Conservation (phyloP, 2,888 invertebrate genomes). For the Microctonus hyperodae region DNA sequence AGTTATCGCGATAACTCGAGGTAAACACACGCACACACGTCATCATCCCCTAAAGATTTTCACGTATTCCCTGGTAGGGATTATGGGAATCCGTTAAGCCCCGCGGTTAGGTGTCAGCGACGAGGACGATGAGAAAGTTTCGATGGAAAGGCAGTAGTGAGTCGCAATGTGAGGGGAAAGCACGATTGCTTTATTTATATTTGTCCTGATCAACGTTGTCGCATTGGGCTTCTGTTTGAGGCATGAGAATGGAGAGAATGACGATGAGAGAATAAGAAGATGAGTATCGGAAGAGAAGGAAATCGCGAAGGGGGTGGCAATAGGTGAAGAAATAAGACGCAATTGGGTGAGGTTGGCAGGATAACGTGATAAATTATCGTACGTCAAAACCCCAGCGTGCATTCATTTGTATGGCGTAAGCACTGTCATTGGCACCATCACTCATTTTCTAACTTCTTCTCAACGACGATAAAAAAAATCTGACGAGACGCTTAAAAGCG, state of each 20-base stretch:
- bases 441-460: conserved; percentile 51
- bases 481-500: conserved; percentile 23
- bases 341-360: conserved; percentile 35
- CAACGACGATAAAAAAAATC: conserved; percentile 21
- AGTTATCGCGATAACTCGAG: conserved; percentile 50
- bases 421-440: conserved; percentile 60
- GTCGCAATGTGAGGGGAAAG: conserved; percentile 19
- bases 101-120: conserved; percentile 40
- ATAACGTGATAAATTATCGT: conserved; percentile 59
- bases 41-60: conserved; percentile 34
- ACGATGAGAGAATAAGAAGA: conserved; percentile 5
- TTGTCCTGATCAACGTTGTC: conserved; percentile 39
- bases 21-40: conserved; percentile 17
- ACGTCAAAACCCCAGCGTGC: conserved; percentile 60
- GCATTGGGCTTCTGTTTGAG: conserved; percentile 26
- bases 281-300: conserved; percentile 32
- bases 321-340: conserved; percentile 29
- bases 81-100: conserved; percentile 59
- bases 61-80: conserved; percentile 56
- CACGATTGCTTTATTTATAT: conserved; percentile 61
- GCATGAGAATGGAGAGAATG: conserved; percentile 24
- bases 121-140: background rate
- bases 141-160: conserved; percentile 32
- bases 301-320: background rate
- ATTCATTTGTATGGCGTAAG: conserved; percentile 62